These are phyloP conservation scores for Myxocyprinus asiaticus DNA, from an alignment of 2,113 vertebrate species.

Conservation along the genomic window DNA sequence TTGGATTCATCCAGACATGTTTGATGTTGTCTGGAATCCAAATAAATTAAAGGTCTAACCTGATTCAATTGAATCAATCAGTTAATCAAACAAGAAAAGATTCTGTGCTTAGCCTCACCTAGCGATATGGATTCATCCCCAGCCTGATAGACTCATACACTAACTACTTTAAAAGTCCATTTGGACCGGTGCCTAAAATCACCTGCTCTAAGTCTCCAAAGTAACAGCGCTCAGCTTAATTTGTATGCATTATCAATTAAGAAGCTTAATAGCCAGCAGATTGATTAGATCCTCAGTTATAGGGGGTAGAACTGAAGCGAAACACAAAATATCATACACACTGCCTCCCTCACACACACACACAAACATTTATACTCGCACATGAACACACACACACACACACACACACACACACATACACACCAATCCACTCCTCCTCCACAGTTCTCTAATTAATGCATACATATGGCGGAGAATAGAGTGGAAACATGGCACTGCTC, in stretches of 20 bases:
- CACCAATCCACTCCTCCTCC: slow-evolving; percentile 91
- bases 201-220: slow-evolving; percentile 96
- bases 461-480: slow-evolving; percentile 92
- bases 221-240: slow-evolving; percentile 98
- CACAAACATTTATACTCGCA: slow-evolving; percentile 42
- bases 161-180: slow-evolving; percentile 98
- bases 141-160: slow-evolving; percentile 88
- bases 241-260: slow-evolving; percentile 99
- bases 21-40: not conserved
- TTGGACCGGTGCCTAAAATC: slow-evolving; percentile 99
- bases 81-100: not conserved
- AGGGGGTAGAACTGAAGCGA: slow-evolving; percentile 99
- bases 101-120: slow-evolving; percentile 54
- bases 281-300: slow-evolving; percentile 99
- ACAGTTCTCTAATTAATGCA: slow-evolving; percentile 94
- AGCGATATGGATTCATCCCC: slow-evolving; percentile 80
- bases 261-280: slow-evolving; percentile 99
- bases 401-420: slow-evolving; percentile 34
- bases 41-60: not conserved
- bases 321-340: slow-evolving; percentile 91
- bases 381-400: slow-evolving; percentile 33
- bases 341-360: slow-evolving; percentile 38
- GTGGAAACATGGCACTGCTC: slow-evolving; percentile 83
- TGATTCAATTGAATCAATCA: not conserved
- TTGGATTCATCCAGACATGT: not conserved